phyloP scores from a whole-genome alignment of 2,888 invertebrate genomes.

The Colostygia pectinataria region DNA sequence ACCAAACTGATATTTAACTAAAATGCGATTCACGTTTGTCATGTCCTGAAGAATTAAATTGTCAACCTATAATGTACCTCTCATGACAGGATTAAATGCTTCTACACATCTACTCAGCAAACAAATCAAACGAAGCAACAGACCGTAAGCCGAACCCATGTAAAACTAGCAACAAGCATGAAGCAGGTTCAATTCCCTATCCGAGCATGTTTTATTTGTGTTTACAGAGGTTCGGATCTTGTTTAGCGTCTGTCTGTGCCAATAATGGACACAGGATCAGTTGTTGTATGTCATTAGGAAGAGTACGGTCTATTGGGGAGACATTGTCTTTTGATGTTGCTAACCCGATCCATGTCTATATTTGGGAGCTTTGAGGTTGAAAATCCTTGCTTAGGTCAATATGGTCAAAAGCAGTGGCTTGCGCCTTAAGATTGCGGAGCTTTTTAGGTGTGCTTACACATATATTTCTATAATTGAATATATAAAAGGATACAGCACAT shows the following conservation, averaged over 20 bases:
- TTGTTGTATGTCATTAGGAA: slow-evolving; percentile 25
- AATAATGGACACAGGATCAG: slow-evolving; percentile 48
- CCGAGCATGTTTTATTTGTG: slow-evolving; percentile 42
- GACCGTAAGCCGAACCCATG: slow-evolving; percentile 4
- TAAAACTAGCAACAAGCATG: slow-evolving; percentile 18
- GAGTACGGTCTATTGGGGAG: slow-evolving; percentile 10
- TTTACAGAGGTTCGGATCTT: slow-evolving; percentile 63
- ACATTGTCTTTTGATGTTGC: slow-evolving; percentile 15
- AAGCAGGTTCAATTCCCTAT: slow-evolving; percentile 51
- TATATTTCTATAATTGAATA: too few relatives aligned
- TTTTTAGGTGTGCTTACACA: too few relatives aligned
- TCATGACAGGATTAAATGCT: background rate
- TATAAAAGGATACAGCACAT: too few relatives aligned
- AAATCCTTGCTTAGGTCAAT: background rate
- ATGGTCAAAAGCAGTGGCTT: too few relatives aligned
- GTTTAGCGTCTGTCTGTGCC: slow-evolving; percentile 72
- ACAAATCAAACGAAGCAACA: slow-evolving; percentile 11
- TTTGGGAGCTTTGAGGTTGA: background rate
- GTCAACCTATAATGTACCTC: background rate
- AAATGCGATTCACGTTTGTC: background rate
- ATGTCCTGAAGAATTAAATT: too few relatives aligned
- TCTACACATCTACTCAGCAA: background rate
- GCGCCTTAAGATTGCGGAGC: too few relatives aligned
- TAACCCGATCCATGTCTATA: slow-evolving; percentile 1
- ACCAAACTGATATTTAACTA: background rate